These are phyloP conservation scores for Cerceris rybyensis DNA, from an alignment of 2,888 invertebrate species.

Conservation along the genomic window DNA sequence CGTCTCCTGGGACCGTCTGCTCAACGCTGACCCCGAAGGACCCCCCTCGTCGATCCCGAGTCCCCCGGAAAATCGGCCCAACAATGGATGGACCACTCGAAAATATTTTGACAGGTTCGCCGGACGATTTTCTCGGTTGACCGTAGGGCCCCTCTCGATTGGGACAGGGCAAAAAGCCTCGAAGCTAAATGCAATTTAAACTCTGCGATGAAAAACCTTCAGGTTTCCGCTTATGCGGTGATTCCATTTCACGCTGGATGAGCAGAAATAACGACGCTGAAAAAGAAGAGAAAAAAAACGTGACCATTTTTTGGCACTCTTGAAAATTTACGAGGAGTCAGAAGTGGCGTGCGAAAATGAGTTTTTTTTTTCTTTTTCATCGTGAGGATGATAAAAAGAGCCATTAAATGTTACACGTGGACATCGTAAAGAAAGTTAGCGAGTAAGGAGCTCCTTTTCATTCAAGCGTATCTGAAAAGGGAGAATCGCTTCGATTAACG, in stretches of 20 bases:
- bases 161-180: conserved; percentile 11
- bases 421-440: no score
- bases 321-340: conserved; percentile 36
- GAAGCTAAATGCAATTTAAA: conserved; percentile 41
- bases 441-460: no score
- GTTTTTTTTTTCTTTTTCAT: conserved; percentile 5
- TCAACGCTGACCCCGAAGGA: conserved; percentile 58
- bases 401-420: no score
- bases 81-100: conserved; percentile 57
- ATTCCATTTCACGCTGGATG: conserved; percentile 76
- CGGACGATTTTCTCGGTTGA: conserved; percentile 29
- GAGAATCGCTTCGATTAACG: conserved; percentile 1
- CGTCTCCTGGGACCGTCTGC: conserved; percentile 44
- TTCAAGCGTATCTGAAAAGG: background rate
- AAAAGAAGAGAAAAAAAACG: conserved; percentile 29
- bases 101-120: conserved; percentile 76
- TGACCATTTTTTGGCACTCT: conserved; percentile 12
- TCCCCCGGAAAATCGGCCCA: conserved; percentile 55
- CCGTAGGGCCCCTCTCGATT: background rate
- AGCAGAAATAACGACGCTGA: conserved; percentile 69
- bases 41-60: conserved; percentile 63
- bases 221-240: conserved; percentile 69
- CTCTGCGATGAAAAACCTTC: conserved; percentile 4
- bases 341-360: conserved; percentile 56
- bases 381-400: no score